These are phyloP conservation scores for Mamestra brassicae DNA, from an alignment of 2,888 invertebrate genomes.

Conservation along the genomic window DNA sequence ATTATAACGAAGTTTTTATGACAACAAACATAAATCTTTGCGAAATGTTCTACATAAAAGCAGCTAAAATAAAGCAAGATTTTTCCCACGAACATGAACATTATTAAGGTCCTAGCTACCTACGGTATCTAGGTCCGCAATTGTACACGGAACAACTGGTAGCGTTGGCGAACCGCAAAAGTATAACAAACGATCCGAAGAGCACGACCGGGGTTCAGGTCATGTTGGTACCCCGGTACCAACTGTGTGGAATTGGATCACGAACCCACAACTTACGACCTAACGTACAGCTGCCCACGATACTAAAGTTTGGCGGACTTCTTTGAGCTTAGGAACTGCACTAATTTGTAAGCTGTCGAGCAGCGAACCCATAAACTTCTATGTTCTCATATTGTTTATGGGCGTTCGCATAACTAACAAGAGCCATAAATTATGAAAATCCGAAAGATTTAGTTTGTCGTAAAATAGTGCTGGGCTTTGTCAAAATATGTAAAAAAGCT, in stretches of 20 bases:
- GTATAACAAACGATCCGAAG: conserved; percentile 76
- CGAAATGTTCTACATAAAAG: conserved; percentile 29
- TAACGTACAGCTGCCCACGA: conserved; percentile 43
- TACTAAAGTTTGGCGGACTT: conserved; percentile 54
- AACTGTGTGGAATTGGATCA: conserved; percentile 64
- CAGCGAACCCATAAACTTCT: conserved; percentile 27
- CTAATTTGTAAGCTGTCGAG: conserved; percentile 37
- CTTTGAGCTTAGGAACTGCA: conserved; percentile 25
- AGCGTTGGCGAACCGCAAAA: conserved; percentile 83
- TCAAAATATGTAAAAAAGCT: conserved; percentile 23
- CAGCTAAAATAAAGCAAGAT: conserved; percentile 45
- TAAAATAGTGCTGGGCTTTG: conserved; percentile 5
- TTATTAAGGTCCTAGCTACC: conserved; percentile 74
- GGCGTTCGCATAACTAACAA: conserved; percentile 23
- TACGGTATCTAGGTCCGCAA: conserved; percentile 78
- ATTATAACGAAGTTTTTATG: conserved; percentile 14
- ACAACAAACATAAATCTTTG: conserved; percentile 6
- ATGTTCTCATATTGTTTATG: conserved; percentile 26
- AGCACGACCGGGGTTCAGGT: conserved; percentile 65
- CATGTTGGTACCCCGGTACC: conserved; percentile 62
- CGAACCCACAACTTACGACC: conserved; percentile 64
- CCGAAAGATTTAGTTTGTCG: conserved; percentile 2
- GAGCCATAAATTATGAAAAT: conserved; percentile 20
- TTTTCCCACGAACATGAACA: conserved; percentile 76
- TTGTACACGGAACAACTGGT: conserved; percentile 82